A percentile compares a stretch with the other conserved stretches of the same genome.
These are phyloP conservation scores for Myotis planiceps DNA, from an alignment of 2,797 vertebrate genomes.

Conservation along the genomic window DNA sequence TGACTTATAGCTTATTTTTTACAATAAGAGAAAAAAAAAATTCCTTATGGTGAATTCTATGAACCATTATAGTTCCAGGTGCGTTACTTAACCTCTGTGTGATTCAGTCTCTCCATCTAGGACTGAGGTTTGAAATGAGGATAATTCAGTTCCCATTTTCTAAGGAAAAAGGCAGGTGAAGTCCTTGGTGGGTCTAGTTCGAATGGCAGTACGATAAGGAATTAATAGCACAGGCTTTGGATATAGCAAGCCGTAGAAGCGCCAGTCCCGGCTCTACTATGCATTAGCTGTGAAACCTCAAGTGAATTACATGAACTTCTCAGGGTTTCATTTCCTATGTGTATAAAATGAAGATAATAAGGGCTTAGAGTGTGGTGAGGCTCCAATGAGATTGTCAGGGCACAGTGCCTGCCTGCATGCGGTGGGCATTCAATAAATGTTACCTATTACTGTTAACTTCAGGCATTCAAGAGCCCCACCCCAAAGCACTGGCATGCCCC, in stretches of 20 bases:
- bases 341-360: constrained; percentile 9
- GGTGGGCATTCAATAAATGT: neutral
- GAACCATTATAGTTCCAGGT: neutral
- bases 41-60: neutral
- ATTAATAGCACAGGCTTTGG: neutral
- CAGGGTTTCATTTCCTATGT: neutral
- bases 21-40: neutral
- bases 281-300: neutral
- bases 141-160: neutral
- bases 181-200: neutral
- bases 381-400: neutral
- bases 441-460: neutral
- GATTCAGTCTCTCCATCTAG: neutral
- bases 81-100: neutral
- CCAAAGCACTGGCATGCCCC: neutral
- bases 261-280: neutral
- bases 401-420: neutral
- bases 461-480: neutral
- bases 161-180: neutral
- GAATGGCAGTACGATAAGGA: neutral
- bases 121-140: neutral
- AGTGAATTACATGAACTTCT: neutral
- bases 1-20: constrained; percentile 26
- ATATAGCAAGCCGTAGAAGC: neutral
- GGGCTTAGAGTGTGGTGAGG: neutral